A percentile compares a stretch with the other conserved stretches of the same genome.
These are phyloP conservation scores for Spongia lamella DNA, from an alignment of 37 sponge, comb jelly and placozoan genomes.

Conservation along the genomic window DNA sequence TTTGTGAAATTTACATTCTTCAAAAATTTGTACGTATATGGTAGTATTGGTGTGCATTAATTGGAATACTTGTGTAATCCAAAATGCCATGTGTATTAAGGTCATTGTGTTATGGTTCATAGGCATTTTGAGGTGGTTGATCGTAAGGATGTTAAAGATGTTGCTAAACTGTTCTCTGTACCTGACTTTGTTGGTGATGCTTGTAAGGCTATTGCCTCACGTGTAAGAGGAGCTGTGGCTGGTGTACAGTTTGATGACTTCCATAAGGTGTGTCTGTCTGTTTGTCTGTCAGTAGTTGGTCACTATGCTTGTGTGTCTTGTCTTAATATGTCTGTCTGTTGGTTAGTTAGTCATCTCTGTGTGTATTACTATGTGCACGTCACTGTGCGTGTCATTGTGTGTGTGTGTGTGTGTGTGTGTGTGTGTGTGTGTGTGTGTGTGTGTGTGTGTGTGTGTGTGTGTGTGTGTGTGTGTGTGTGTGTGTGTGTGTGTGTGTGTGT, in stretches of 20 bases:
- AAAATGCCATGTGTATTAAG: neutral
- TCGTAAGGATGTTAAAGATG: conserved; percentile 52
- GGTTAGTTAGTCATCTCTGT: too few species aligned
- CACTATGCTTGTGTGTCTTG: too few species aligned
- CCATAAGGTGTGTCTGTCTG: conserved; percentile 77
- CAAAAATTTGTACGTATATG: neutral
- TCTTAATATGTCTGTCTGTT: too few species aligned
- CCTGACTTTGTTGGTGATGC: conserved; percentile 99
- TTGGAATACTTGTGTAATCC: conserved; percentile 5
- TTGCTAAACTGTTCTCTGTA: conserved; percentile 95
- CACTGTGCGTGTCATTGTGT: too few species aligned
- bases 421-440: too few species aligned
- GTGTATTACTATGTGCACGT: too few species aligned
- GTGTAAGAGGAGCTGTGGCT: conserved; percentile 97
- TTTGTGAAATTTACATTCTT: too few species aligned
- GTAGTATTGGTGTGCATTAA: neutral
- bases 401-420: too few species aligned
- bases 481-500: neutral
- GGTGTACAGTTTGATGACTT: conserved; percentile 98
- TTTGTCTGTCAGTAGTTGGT: too few species aligned
- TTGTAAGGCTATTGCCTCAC: conserved; percentile 99
- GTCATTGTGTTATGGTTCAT: neutral
- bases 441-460: too few species aligned
- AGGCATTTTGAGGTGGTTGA: conserved; percentile 85
- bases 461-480: too few species aligned